phyloP scores from a whole-genome alignment of 2,113 vertebrate species.

The Urocynchramus pylzowi region DNA sequence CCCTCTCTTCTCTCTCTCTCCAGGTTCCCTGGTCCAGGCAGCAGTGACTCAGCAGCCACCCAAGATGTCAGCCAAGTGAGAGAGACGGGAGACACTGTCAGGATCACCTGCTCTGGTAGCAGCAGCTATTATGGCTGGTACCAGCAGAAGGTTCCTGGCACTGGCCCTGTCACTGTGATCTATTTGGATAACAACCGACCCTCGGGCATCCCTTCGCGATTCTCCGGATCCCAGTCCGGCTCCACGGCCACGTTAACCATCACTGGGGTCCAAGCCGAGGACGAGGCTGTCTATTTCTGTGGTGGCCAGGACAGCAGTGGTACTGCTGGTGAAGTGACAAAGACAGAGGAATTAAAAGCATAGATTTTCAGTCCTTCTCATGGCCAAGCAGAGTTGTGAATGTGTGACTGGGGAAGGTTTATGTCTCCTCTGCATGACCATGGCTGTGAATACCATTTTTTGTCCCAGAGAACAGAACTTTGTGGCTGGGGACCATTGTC shows the following conservation, averaged over 20 bases:
- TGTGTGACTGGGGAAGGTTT: not conserved
- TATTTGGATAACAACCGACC: not conserved
- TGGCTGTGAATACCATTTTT: not conserved
- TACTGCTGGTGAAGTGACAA: fast-evolving
- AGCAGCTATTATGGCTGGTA: not conserved
- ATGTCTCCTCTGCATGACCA: not conserved
- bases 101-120: not conserved
- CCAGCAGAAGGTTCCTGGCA: not conserved
- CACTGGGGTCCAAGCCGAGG: not conserved
- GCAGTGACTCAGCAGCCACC: not conserved
- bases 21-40: not conserved
- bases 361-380: not conserved
- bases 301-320: not conserved
- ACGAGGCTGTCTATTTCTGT: not conserved
- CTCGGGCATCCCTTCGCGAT: not conserved
- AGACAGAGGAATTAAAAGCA: not conserved
- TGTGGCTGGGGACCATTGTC: too few species aligned
- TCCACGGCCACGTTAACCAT: not conserved
- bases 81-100: fast-evolving
- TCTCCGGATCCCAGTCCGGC: not conserved
- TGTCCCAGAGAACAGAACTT: not conserved
- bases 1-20: not conserved
- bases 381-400: not conserved
- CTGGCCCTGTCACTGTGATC: not conserved
- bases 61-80: fast-evolving